phyloP scores from a whole-genome alignment of 2,113 vertebrate genomes.

The Illadopsis cleaveri region DNA sequence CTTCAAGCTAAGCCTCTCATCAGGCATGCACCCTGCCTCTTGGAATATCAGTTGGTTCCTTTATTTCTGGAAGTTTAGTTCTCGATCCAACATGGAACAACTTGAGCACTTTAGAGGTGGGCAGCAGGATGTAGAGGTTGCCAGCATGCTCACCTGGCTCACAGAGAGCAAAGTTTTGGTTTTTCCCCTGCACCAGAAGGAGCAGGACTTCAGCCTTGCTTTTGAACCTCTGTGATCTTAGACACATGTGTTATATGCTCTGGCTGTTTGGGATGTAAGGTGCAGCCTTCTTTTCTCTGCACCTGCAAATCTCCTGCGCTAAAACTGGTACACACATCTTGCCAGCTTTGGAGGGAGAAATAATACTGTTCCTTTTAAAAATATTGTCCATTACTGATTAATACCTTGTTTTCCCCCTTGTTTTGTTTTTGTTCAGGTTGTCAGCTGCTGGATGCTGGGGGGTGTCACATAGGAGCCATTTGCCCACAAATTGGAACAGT shows the following conservation, averaged over 20 bases:
- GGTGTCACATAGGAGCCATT: neutral
- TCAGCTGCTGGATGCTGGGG: neutral
- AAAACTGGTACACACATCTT: neutral
- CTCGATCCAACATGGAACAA: neutral
- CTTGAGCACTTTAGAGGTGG: fast-evolving
- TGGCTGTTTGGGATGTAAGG: neutral
- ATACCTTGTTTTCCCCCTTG: neutral
- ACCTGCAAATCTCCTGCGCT: neutral
- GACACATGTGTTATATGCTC: fast-evolving
- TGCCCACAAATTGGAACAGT: neutral
- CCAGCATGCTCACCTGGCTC: neutral
- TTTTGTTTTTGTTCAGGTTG: neutral
- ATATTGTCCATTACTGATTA: neutral
- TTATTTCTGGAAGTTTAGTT: neutral
- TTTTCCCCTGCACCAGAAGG: neutral
- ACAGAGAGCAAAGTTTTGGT: neutral
- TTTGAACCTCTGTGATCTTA: neutral
- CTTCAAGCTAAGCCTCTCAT: neutral
- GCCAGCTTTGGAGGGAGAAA: neutral
- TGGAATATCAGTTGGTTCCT: neutral
- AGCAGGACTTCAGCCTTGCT: neutral
- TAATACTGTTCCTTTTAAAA: neutral
- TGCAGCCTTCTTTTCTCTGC: neutral
- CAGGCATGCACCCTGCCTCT: neutral
- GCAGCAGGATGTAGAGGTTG: neutral